Conservation (phyloP, 1,140 invertebrate genomes). For the Coptotermes formosanus region DNA sequence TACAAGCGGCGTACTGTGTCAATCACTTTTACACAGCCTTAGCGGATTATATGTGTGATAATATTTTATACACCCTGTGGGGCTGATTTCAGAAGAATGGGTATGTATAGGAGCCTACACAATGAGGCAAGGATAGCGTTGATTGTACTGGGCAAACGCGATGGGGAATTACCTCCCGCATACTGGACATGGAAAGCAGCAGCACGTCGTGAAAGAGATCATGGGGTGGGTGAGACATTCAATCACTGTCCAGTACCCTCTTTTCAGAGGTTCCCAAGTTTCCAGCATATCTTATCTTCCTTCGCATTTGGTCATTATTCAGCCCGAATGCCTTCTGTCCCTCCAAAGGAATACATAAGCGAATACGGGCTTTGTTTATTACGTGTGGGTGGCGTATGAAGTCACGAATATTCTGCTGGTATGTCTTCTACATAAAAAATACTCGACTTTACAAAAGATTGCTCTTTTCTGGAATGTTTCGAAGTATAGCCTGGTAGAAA, state of each 20-base stretch:
- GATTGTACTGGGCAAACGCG: background rate
- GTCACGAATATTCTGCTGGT: background rate
- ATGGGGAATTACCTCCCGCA: background rate
- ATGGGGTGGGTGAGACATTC: background rate
- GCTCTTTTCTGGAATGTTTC: no score
- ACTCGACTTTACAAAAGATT: background rate
- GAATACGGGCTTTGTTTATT: background rate
- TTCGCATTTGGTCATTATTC: background rate
- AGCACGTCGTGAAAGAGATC: background rate
- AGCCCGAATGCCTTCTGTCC: background rate
- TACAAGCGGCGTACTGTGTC: no score
- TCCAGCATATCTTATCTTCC: constrained; percentile 1
- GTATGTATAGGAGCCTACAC: background rate
- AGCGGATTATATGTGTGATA: no score
- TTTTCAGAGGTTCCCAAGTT: background rate
- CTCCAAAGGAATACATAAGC: background rate
- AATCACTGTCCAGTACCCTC: background rate
- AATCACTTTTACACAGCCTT: no score
- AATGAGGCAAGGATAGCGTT: background rate
- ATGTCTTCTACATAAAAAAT: background rate
- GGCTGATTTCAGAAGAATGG: background rate
- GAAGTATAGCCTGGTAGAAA: no score
- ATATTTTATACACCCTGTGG: background rate
- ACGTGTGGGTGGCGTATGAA: background rate
- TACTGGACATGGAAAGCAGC: background rate